Evolutionary conservation across 2,888 invertebrate species (phyloP), one percentile per base, ranked within the genome.

Genomic region (Spatulosminthurus flaviceps): DNA sequence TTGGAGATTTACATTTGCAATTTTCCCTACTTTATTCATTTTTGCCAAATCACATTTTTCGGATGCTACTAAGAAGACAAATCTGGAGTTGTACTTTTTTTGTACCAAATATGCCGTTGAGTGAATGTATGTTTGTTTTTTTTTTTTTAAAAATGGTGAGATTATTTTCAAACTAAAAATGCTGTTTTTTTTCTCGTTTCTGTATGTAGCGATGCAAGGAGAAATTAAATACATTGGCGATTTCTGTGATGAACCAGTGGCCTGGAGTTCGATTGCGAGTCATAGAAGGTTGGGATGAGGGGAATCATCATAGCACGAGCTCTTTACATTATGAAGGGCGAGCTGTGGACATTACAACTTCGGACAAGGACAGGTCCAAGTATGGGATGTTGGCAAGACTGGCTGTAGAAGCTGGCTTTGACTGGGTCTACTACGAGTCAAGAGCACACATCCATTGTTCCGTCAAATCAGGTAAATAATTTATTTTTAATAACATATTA

Each of bases 241-340:
- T 97, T 87, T 94, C 95, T 86, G 97, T 98, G 88, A 96, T 97
- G 95, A 97, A 97, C 90, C 95, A 95, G 88, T 98, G 98, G 97
- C 97, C 97, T 0, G 95, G 96, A n/a, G 93, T 97, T 82, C 92
- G 92, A 86, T 90, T 98, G 86, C 90, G 96, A 79, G 97, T 98
- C 82, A 96, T 94, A 83, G 97, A 98, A 88, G 96, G 95, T 78
- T 98, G 97, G 97, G 96, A 96, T 87, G 97, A 97, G 88, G 88
- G 88, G 70, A 94, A 94, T 87, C 91, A 91, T 83, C 91, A 92
- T 79, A 93, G 95, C 87, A 90, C 91, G 83, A 93, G 95, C 87
- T 96, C 95, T 74, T 90, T 98, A 85, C 98, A 98, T 90, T 97
- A 97, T 90, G 97, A 98, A 89, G 98, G 97, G 21, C 91, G 97